Evolutionary conservation across 1,140 invertebrate genomes (phyloP).

Genomic region (Linepithema humile): DNA sequence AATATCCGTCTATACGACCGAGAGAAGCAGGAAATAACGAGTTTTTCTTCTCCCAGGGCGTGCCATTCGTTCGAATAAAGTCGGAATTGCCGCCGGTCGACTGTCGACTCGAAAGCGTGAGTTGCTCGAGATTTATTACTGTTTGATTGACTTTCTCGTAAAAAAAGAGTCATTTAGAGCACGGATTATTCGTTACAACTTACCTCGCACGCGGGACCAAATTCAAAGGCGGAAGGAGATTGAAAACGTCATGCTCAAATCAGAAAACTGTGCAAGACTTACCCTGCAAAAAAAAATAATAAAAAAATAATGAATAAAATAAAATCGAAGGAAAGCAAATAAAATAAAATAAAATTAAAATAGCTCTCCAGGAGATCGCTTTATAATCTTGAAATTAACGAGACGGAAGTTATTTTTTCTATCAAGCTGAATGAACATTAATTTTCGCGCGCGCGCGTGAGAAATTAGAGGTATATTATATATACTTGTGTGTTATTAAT

Average conservation of each 20-base stretch:
- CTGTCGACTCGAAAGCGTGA: background rate
- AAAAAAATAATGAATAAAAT: background rate
- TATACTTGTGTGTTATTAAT: background rate
- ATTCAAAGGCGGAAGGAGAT: background rate
- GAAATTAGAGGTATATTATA: background rate
- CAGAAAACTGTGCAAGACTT: background rate
- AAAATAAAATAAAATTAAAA: background rate
- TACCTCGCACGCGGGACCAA: background rate
- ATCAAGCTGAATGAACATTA: background rate
- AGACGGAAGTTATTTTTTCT: background rate
- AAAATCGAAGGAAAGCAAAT: background rate
- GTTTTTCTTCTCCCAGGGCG: background rate
- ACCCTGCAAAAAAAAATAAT: background rate
- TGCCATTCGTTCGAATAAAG: constrained; percentile 5
- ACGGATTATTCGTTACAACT: background rate
- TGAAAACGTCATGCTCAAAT: background rate
- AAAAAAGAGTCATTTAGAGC: background rate
- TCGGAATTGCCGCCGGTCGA: background rate
- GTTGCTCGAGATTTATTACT: background rate
- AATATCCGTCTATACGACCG: background rate
- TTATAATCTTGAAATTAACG: background rate
- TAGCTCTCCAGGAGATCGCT: background rate
- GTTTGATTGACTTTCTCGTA: constrained; percentile 8
- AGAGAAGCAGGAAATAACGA: background rate
- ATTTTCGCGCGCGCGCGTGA: no score